Conservation (phyloP, 2,113 vertebrate species). For the Dunckerocampus dactyliophorus region DNA sequence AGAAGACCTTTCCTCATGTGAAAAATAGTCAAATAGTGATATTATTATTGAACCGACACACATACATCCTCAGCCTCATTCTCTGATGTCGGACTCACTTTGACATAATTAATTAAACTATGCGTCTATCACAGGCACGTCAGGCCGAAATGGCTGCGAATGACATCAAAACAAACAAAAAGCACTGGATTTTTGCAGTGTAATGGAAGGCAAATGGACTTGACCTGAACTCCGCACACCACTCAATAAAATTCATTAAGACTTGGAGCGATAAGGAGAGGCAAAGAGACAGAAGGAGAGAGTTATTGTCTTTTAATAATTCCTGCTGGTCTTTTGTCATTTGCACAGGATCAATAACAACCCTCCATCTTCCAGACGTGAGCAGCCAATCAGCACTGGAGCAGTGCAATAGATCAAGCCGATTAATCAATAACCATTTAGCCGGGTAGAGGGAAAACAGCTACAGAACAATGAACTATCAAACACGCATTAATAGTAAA, state of each 20-base stretch:
- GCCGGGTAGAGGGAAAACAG: slow-evolving; percentile 66
- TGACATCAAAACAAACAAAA: slow-evolving; percentile 37
- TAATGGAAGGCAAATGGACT: slow-evolving; percentile 63
- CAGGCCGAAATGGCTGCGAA: slow-evolving; percentile 18
- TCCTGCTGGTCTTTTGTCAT: slow-evolving; percentile 68
- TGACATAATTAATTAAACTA: not conserved
- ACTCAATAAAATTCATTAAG: slow-evolving; percentile 71
- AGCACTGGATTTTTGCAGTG: slow-evolving; percentile 53
- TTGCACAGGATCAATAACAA: slow-evolving; percentile 56
- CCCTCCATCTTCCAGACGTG: slow-evolving; percentile 48
- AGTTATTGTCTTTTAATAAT: slow-evolving; percentile 69
- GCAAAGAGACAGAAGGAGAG: slow-evolving; percentile 26
- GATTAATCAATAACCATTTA: slow-evolving; percentile 73
- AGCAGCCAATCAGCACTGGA: slow-evolving; percentile 61
- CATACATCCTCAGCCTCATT: slow-evolving; percentile 23
- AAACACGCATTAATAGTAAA: slow-evolving; percentile 60
- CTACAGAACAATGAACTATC: slow-evolving; percentile 66
- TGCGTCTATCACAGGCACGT: not conserved
- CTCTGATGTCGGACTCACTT: slow-evolving; percentile 25
- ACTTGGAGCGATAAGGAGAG: slow-evolving; percentile 36
- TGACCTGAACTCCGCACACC: slow-evolving; percentile 53
- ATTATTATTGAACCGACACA: slow-evolving; percentile 25
- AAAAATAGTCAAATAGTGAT: slow-evolving; percentile 18
- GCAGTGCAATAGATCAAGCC: slow-evolving; percentile 66
- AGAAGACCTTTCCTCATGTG: slow-evolving; percentile 22